phyloP scores from a whole-genome alignment of 2,113 vertebrate genomes.

The Columbina picui region DNA sequence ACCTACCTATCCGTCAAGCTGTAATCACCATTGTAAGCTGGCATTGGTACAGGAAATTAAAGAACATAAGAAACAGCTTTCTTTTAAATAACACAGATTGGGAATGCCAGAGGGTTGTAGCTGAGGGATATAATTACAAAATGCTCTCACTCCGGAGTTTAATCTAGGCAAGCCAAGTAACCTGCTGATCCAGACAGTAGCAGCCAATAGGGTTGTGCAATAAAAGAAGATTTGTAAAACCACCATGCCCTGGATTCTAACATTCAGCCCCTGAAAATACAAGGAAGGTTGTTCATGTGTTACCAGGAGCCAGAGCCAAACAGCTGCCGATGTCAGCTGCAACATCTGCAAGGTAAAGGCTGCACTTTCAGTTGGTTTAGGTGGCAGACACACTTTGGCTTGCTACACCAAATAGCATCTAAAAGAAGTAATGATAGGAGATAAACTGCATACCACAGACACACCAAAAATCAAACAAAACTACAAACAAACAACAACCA shows the following conservation, averaged over 20 bases:
- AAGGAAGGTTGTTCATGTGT: background rate
- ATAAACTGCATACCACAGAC: background rate
- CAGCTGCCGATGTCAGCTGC: background rate
- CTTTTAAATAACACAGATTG: slow-evolving; percentile 47
- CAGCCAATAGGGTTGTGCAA: background rate
- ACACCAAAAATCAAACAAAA: background rate
- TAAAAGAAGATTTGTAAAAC: slow-evolving; percentile 7
- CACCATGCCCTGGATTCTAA: background rate
- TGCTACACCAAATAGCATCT: background rate
- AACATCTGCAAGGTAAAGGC: background rate
- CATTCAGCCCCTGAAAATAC: background rate
- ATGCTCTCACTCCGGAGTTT: slow-evolving; percentile 38
- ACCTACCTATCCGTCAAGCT: slow-evolving; percentile 50
- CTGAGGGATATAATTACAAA: slow-evolving; percentile 27
- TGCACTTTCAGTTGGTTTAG: background rate
- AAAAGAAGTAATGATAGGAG: background rate
- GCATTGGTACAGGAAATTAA: slow-evolving; percentile 47
- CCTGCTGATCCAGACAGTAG: slow-evolving; percentile 4
- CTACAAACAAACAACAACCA: too few relatives aligned
- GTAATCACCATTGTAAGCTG: slow-evolving; percentile 34
- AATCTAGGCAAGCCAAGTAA: slow-evolving; percentile 43
- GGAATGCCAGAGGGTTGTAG: slow-evolving; percentile 20
- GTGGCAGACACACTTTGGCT: background rate
- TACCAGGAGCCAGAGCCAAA: background rate
- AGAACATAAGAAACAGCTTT: slow-evolving; percentile 48